A percentile compares a stretch with the other conserved stretches of the same genome.
Conservation (phyloP, 2,888 invertebrate genomes). For the Amorpha juglandis region DNA sequence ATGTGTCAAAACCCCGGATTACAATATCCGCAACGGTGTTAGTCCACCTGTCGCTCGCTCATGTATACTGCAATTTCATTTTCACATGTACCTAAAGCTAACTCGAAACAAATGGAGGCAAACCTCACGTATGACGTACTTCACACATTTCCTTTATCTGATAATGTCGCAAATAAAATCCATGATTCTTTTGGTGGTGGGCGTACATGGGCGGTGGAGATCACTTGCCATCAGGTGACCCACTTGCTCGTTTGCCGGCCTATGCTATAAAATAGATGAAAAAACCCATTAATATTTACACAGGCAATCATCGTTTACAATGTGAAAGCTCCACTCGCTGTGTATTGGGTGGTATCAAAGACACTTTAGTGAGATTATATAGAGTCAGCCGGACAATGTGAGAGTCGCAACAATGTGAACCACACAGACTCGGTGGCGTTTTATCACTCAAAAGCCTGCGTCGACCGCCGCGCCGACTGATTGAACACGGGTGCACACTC, state of each 20-base stretch:
- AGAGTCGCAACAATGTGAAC: slow-evolving; percentile 59
- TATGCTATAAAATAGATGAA: slow-evolving; percentile 28
- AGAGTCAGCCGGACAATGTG: slow-evolving; percentile 55
- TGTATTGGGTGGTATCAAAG: slow-evolving; percentile 73
- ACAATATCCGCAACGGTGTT: slow-evolving; percentile 50
- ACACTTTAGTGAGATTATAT: slow-evolving; percentile 72
- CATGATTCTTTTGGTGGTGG: too few species aligned
- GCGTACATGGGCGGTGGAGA: too few species aligned
- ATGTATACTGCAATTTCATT: slow-evolving; percentile 19
- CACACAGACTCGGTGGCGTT: slow-evolving; percentile 37
- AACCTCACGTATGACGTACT: too few species aligned
- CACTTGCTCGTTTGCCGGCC: too few species aligned
- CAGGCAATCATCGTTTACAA: slow-evolving; percentile 67
- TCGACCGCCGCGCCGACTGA: slow-evolving; percentile 38
- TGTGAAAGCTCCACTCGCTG: slow-evolving; percentile 72
- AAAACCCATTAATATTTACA: slow-evolving; percentile 68
- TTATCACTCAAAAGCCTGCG: slow-evolving; percentile 6
- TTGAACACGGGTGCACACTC: slow-evolving; percentile 52
- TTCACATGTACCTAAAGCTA: background rate
- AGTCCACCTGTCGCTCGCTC: slow-evolving; percentile 37
- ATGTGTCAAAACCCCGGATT: slow-evolving; percentile 62
- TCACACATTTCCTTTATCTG: slow-evolving; percentile 32
- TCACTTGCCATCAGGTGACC: too few species aligned
- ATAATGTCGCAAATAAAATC: slow-evolving; percentile 50
- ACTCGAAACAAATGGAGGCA: slow-evolving; percentile 2